These are phyloP conservation scores for Menidia beryllina DNA, from an alignment of 2,113 vertebrate species.

Conservation along the genomic window DNA sequence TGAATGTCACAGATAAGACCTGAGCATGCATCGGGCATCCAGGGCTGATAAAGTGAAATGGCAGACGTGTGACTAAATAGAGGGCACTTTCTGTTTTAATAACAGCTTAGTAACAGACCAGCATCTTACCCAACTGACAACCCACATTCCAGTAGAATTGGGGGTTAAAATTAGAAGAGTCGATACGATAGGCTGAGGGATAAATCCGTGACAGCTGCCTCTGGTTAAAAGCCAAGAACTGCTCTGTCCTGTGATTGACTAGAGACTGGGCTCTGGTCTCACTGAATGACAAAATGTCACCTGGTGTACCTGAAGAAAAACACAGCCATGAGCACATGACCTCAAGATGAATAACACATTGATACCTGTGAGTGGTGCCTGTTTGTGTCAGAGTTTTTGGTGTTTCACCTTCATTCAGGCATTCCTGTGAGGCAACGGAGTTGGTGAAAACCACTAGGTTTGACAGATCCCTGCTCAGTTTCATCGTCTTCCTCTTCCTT, in stretches of 20 bases:
- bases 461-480: conserved; percentile 94
- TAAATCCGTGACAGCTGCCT: conserved; percentile 95
- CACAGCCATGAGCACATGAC: not conserved
- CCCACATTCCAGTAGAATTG: conserved; percentile 96
- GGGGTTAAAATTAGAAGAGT: conserved; percentile 98
- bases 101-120: conserved; percentile 11
- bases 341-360: not conserved
- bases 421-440: conserved; percentile 93
- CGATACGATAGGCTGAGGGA: conserved; percentile 95
- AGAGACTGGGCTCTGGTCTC: conserved; percentile 94
- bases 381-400: not conserved
- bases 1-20: not conserved
- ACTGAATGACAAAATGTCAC: conserved; percentile 95
- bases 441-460: conserved; percentile 96
- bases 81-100: conserved; percentile 12
- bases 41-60: conserved; percentile 9
- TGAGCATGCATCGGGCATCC: not conserved
- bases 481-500: conserved; percentile 93
- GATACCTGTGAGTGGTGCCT: conserved; percentile 7
- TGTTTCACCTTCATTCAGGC: conserved; percentile 90
- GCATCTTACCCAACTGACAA: conserved; percentile 89
- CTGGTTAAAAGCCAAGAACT: conserved; percentile 94
- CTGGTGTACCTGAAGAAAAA: conserved; percentile 85
- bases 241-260: conserved; percentile 91
- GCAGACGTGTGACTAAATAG: conserved; percentile 4